Conservation (phyloP, 64 coral and sea anemone genomes). For the Stichodactyla helianthus region DNA sequence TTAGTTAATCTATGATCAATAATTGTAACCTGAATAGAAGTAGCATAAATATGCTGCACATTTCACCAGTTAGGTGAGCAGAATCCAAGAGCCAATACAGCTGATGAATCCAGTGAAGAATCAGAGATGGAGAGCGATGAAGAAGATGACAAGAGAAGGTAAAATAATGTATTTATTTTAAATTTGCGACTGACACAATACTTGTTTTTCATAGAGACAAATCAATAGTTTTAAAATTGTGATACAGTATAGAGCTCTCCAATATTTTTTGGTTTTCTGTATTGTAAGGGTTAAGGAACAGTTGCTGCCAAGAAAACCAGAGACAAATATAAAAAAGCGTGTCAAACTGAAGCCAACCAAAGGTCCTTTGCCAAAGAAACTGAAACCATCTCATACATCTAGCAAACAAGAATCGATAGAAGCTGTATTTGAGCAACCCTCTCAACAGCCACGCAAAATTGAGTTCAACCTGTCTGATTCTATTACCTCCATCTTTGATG, state of each 20-base stretch:
- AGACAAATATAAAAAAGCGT: not conserved
- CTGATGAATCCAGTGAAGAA: conserved; percentile 68
- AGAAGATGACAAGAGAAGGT: conserved; percentile 76
- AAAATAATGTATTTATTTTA: not conserved
- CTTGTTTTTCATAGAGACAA: too few species aligned
- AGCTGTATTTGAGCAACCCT: conserved; percentile 77
- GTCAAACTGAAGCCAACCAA: conserved; percentile 30
- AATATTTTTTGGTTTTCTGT: not conserved
- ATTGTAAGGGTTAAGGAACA: not conserved
- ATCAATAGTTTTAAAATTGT: too few species aligned
- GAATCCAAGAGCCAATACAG: not conserved
- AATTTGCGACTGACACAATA: too few species aligned
- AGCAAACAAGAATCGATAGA: conserved; percentile 46
- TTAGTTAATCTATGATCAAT: too few species aligned
- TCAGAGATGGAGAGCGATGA: conserved; percentile 95
- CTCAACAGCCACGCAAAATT: conserved; percentile 70
- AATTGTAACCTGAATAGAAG: too few species aligned
- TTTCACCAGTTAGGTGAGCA: not conserved
- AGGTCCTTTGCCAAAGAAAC: conserved; percentile 61
- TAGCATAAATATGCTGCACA: too few species aligned
- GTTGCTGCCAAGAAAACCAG: not conserved
- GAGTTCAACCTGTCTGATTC: conserved; percentile 82
- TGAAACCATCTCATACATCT: conserved; percentile 18
- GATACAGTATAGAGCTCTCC: not conserved
- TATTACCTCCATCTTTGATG: conserved; percentile 90